Conservation (phyloP, 2,888 invertebrate genomes). For the Zeuzera pyrina region DNA sequence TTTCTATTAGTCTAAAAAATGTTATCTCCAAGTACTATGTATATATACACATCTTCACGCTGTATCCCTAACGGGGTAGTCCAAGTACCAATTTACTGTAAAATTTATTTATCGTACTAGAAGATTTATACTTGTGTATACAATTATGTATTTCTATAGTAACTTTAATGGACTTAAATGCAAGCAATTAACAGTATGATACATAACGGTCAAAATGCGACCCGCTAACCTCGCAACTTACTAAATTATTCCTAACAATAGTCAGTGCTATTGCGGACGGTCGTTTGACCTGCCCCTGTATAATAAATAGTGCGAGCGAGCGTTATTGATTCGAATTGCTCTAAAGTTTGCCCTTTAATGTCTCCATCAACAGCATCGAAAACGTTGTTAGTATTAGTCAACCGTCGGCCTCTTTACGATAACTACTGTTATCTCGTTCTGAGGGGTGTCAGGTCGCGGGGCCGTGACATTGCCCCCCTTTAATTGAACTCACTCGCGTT, state of each 20-base stretch:
- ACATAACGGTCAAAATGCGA: not conserved
- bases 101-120: too few species aligned
- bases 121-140: too few species aligned
- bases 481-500: constrained; percentile 50
- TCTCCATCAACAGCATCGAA: constrained; percentile 11
- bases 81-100: too few species aligned
- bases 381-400: constrained; percentile 6
- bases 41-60: too few species aligned
- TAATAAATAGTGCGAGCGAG: not conserved
- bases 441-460: constrained; percentile 31
- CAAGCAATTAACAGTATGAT: not conserved
- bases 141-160: too few species aligned
- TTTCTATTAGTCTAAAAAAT: too few species aligned
- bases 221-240: not conserved
- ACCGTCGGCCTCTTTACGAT: constrained; percentile 31
- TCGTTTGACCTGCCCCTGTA: constrained; percentile 3
- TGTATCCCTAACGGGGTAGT: too few species aligned
- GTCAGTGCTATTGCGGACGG: not conserved
- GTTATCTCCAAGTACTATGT: too few species aligned
- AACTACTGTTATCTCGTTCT: constrained; percentile 41
- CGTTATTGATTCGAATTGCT: constrained; percentile 14
- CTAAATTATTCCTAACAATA: constrained; percentile 1
- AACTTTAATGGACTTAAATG: too few species aligned
- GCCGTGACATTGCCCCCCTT: constrained; percentile 50
- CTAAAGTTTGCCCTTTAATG: constrained; percentile 15